phyloP scores from a whole-genome alignment of 2,888 invertebrate species.

The Strigamia crassipes region DNA sequence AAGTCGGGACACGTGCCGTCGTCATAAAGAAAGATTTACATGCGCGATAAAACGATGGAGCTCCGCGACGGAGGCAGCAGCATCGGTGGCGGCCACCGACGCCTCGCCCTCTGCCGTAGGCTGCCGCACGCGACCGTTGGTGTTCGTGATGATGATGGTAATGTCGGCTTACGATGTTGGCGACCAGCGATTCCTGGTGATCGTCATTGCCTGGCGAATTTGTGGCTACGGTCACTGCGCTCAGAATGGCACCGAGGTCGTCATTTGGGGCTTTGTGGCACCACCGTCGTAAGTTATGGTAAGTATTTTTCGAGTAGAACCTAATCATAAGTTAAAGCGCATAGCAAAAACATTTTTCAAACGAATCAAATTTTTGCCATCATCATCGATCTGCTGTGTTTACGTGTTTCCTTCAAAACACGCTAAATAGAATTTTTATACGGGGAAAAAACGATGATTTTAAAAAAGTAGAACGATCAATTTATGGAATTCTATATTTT shows the following conservation, averaged over 20 bases:
- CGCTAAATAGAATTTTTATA: neutral
- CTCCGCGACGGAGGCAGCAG: slow-evolving; percentile 31
- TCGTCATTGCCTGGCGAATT: slow-evolving; percentile 45
- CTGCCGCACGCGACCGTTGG: neutral
- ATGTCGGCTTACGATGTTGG: slow-evolving; percentile 32
- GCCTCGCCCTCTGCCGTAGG: slow-evolving; percentile 18
- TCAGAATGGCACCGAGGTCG: slow-evolving; percentile 26
- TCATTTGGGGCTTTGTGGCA: slow-evolving; percentile 47
- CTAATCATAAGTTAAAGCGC: neutral
- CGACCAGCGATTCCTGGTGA: slow-evolving; percentile 38
- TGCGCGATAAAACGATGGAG: slow-evolving; percentile 47
- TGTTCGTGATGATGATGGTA: slow-evolving; percentile 11
- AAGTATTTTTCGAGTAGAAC: slow-evolving; percentile 28
- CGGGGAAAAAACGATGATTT: neutral
- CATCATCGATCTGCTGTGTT: neutral
- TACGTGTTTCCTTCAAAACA: neutral
- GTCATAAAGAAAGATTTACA: slow-evolving; percentile 48
- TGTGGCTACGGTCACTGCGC: slow-evolving; percentile 46
- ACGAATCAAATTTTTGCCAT: neutral
- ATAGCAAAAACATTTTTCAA: neutral
- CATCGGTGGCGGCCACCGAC: slow-evolving; percentile 28
- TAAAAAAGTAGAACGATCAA: neutral
- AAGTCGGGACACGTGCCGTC: slow-evolving; percentile 47
- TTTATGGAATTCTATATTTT: neutral
- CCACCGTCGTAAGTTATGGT: slow-evolving; percentile 48